Evolutionary conservation across 2,113 vertebrate species (phyloP).

Genomic region (Asarcornis scutulata): DNA sequence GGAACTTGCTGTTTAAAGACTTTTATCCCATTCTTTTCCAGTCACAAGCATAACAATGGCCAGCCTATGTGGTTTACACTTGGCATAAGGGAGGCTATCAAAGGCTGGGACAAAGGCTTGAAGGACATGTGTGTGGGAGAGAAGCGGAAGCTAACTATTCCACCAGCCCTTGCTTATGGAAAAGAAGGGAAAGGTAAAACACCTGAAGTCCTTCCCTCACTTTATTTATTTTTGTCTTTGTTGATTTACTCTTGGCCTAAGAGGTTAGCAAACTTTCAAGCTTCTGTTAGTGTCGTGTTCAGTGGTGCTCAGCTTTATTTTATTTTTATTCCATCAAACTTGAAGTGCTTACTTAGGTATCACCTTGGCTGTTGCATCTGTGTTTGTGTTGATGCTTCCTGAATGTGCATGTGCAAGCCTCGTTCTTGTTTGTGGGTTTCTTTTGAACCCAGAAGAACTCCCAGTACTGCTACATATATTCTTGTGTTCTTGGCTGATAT

Average conservation of each 20-base stretch:
- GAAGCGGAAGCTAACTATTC: conserved; percentile 89
- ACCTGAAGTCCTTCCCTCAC: neutral
- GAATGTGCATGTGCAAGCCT: neutral
- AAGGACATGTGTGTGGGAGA: conserved; percentile 93
- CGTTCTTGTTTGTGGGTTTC: neutral
- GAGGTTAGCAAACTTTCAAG: neutral
- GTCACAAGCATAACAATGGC: conserved; percentile 87
- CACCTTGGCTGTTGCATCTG: neutral
- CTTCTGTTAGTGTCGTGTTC: neutral
- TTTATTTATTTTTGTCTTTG: neutral
- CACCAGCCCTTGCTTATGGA: conserved; percentile 90
- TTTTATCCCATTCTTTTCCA: conserved; percentile 56
- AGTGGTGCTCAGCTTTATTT: neutral
- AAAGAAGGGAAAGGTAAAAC: conserved; percentile 95
- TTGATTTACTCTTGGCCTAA: neutral
- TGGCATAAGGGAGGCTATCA: conserved; percentile 89
- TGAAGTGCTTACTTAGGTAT: neutral
- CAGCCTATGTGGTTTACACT: conserved; percentile 96
- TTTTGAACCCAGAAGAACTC: neutral
- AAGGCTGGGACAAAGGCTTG: conserved; percentile 94
- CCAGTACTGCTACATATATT: neutral
- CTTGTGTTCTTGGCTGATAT: neutral
- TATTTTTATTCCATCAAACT: neutral
- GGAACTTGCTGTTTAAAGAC: neutral
- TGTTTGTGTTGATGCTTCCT: neutral